Conservation (phyloP, 2,888 invertebrate genomes). For the Xestobium rufovillosum region DNA sequence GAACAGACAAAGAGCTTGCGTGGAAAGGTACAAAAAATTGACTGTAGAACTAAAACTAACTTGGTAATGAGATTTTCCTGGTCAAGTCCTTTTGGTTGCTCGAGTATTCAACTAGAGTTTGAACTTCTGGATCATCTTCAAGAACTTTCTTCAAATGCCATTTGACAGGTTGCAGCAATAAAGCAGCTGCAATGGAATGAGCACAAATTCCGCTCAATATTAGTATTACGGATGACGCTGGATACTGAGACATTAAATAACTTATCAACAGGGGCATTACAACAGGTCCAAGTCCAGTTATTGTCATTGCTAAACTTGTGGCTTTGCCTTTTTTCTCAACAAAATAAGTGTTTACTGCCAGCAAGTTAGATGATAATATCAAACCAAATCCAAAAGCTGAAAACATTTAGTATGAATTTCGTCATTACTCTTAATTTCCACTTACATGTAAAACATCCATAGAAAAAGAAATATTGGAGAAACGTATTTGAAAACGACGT, state of each 20-base stretch:
- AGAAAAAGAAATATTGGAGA: constrained; percentile 53
- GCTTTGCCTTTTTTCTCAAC: constrained; percentile 54
- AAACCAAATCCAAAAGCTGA: constrained; percentile 56
- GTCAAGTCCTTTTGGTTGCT: too few species aligned
- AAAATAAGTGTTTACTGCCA: constrained; percentile 62
- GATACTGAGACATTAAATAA: constrained; percentile 48
- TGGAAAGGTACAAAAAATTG: too few species aligned
- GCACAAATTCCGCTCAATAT: constrained; percentile 55
- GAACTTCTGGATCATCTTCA: constrained; percentile 11
- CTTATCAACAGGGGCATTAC: constrained; percentile 56
- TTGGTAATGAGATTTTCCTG: too few species aligned
- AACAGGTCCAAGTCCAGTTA: constrained; percentile 61
- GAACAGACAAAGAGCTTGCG: too few species aligned
- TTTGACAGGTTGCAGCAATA: constrained; percentile 58
- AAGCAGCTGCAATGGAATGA: constrained; percentile 53
- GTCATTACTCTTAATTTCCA: constrained; percentile 24
- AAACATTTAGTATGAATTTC: constrained; percentile 29
- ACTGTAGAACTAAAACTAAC: too few species aligned
- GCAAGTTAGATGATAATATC: constrained; percentile 52
- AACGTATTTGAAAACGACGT: constrained; percentile 53
- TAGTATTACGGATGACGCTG: constrained; percentile 54
- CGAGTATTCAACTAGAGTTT: too few species aligned
- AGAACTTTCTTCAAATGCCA: constrained; percentile 50
- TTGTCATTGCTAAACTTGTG: constrained; percentile 54
- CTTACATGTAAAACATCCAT: constrained; percentile 65